Evolutionary conservation across 2,888 invertebrate species (phyloP), one percentile per base, ranked within the genome.

Genomic region (Aleiodes alternator): DNA sequence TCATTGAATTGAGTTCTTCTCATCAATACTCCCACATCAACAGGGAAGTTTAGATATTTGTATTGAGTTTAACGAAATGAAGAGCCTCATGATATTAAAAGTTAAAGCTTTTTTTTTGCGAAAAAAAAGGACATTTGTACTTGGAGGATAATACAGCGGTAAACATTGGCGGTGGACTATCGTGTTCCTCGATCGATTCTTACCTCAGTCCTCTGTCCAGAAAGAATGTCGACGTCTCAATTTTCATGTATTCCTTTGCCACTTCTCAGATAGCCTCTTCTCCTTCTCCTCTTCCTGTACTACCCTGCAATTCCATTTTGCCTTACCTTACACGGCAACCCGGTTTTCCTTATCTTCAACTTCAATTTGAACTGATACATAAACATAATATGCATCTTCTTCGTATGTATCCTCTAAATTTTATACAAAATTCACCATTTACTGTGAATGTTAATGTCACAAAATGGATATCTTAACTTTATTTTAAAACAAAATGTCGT

Each of bases 261-360:
- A 68, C 51, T 68, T 68, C 8, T 7, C 16, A 53, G 50, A 51
- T 23, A 68, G 50, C 43, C 43, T 43, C 59, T 9, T 8, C 59
- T 34, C 59, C 14, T n/a, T 3, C 71, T 23, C 23, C 23, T 23
- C 23, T 2, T 23, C 23, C 23, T 23, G n/a, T n/a, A n/a, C n/a
- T n/a, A n/a, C 43, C 23, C 23, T 23, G 23, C 23, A 23, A 23
- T 23, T 23, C 34, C 34, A 34, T 34, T 23, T 23, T 34, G 50
- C 23, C 61, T 75, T 55, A 23, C 74, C 74, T 70, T 75, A 75
- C 74, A 70, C 59, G 74, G 69, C 70, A 75, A 75, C 74, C 61
- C 70, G 74, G 34, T 73, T 73, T 70, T 50, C 31, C 69, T 73
- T 66, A 66, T 73, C 73, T 73, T 57, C 66, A 34, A 61, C 69